Base-by-base conservation (phyloP, 2,797 vertebrate species). In the Cirrhinus mrigala region DNA sequence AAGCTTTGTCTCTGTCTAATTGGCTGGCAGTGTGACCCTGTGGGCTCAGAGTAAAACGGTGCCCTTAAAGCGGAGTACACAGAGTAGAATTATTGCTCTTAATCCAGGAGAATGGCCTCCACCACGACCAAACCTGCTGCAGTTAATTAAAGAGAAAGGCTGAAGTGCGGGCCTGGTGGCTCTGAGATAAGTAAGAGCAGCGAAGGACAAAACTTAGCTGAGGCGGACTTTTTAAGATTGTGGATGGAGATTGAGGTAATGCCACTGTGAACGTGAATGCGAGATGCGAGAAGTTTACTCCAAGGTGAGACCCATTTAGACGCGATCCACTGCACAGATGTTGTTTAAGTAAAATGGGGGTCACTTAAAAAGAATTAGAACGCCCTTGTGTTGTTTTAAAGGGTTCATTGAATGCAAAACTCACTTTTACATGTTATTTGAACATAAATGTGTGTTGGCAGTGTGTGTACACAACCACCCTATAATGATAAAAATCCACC, bases 111-210 rank as follows among this genome's bases (percentile, higher is more conserved):
- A 68, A 78, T 64, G 78, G 79, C 48, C 37, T 33, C 64, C 48
- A 52, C 80, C 77, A 78, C 40, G 54, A 68, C 37, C n/a, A 68
- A 77, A 79, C 58, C 74, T 69, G 37, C 27, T 69, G 75, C 68
- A 79, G 68, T 86, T 86, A 83, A 88, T 88, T 88, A 86, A 88
- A 83, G 58, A 58, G 29, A 85, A 83, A 79, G 46, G 37, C 83
- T 71, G 71, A 79, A 84, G 79, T 58, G 56, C 50, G 58, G 58
- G 37, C 48, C 54, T 82, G 66, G 56, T 68, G 80, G 75, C 50
- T 62, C 48, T 50, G n/a, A 82, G 79, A 82, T 86, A 82, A 88
- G 87, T 79, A 27, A 73, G 60, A 40, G 29, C 46, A 40, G 74
- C 14, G 60, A 85, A 83, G 44, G 84, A 80, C 80, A 83, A 83